A percentile compares a stretch with the other conserved stretches of the same genome.
Conservation (phyloP, 1,140 invertebrate genomes). For the Anoplolepis gracilipes region DNA sequence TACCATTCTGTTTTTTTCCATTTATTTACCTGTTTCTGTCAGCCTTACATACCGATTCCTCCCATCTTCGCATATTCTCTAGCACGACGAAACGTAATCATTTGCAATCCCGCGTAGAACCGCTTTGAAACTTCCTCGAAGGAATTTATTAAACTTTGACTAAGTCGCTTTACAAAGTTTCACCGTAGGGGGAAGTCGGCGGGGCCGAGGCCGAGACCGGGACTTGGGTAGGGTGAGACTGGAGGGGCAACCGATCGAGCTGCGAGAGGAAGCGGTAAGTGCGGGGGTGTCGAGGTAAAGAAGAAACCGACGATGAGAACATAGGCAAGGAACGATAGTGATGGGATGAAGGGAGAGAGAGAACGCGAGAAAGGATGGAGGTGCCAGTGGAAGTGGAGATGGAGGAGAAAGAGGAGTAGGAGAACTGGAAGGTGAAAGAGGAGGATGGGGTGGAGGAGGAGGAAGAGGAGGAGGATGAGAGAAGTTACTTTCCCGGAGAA, state of each 20-base stretch:
- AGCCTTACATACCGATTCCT: constrained; percentile 32
- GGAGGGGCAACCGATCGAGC: constrained; percentile 59
- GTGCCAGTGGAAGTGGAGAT: not conserved
- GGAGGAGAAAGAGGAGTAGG: constrained; percentile 6
- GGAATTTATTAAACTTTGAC: constrained; percentile 85
- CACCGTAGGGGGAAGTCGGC: constrained; percentile 67
- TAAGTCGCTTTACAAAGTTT: constrained; percentile 85
- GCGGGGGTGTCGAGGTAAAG: constrained; percentile 44
- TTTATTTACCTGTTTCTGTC: constrained; percentile 32
- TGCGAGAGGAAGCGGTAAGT: constrained; percentile 48
- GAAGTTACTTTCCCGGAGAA: constrained; percentile 83
- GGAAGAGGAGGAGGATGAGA: constrained; percentile 62
- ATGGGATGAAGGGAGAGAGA: constrained; percentile 30
- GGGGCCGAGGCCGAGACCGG: constrained; percentile 33
- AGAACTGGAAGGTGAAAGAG: constrained; percentile 9
- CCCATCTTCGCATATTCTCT: constrained; percentile 53
- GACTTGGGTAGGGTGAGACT: constrained; percentile 24
- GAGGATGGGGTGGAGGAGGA: constrained; percentile 14
- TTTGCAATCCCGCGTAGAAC: constrained; percentile 82
- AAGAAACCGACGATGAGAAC: constrained; percentile 40
- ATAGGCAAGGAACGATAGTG: constrained; percentile 43
- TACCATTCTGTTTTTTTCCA: not conserved
- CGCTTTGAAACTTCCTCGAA: constrained; percentile 82
- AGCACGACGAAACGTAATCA: constrained; percentile 76
- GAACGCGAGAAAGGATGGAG: not conserved